Conservation (phyloP, 2,888 invertebrate species). For the Protodeltote pygarga region DNA sequence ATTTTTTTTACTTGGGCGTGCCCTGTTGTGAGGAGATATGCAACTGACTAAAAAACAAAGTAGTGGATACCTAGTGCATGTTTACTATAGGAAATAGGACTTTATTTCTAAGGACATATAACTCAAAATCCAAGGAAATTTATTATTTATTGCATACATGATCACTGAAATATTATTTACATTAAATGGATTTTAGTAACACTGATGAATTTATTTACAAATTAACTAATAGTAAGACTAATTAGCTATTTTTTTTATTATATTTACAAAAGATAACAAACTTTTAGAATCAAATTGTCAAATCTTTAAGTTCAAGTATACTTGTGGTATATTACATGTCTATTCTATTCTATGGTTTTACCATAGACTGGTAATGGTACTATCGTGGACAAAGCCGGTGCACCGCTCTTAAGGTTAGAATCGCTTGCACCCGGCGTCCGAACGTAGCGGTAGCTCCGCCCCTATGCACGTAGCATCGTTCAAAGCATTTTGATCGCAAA, state of each 20-base stretch:
- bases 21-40: no score
- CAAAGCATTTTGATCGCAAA: no score
- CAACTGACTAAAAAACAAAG: no score
- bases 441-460: no score
- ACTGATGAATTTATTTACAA: conserved; percentile 82
- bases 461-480: no score
- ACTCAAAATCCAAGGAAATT: conserved; percentile 71
- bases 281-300: conserved; percentile 50
- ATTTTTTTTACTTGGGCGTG: no score
- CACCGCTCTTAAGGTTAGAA: no score
- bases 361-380: conserved; percentile 47
- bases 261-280: conserved; percentile 79
- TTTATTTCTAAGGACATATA: conserved; percentile 27
- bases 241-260: conserved; percentile 53
- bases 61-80: background rate
- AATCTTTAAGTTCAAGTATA: conserved; percentile 54
- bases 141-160: conserved; percentile 83
- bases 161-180: conserved; percentile 84
- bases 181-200: conserved; percentile 78
- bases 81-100: background rate
- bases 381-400: no score
- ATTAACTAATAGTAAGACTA: conserved; percentile 62
- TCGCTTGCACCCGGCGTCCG: no score
- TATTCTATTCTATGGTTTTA: conserved; percentile 54
- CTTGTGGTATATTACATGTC: conserved; percentile 48